Evolutionary conservation across 2,888 invertebrate genomes (phyloP), one percentile per base, ranked within the genome.

Genomic region (Eumerus sabulonum): DNA sequence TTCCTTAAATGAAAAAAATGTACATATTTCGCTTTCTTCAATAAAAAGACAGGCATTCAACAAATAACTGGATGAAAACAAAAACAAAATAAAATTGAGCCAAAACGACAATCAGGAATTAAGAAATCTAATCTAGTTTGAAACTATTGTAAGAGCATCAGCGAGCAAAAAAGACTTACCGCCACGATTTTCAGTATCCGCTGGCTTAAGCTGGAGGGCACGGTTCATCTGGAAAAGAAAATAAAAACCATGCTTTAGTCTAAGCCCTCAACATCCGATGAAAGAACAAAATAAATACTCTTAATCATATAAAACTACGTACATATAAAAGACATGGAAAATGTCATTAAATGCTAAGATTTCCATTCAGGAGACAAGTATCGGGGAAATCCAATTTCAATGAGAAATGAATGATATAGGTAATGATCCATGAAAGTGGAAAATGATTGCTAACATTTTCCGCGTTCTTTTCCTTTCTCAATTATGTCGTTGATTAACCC

Each of bases 121-220:
- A 27, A 27, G 27, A 27, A 27, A 50, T 73, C 73, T 60, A 53
- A 16, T 36, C 14, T 17, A 38, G 9, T 51, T 12, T 45, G 57
- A 17, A n/a, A 47, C 11, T 45, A 38, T 35, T 54, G 45, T 54
- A 73, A 82, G 82, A 70, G 81, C n/a, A n/a, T n/a, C n/a, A n/a
- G n/a, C n/a, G n/a, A n/a, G n/a, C n/a, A n/a, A n/a, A n/a, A 81
- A 40, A 5, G 82, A 90, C 92, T 94, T 92, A 96, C 96, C 98
- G 95, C 96, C 94, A 93, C 98, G 95, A 92, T 97, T 98, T 93
- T 98, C 98, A 93, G 96, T 97, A 92, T 98, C 98, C 92, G 98
- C 98, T 91, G 98, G 98, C 92, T 99, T 99, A 93, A 99, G 97
- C 94, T 98, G 98, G 93, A 98, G 97, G 92, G 98, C 97, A 93